Conservation (phyloP, 2,797 vertebrate genomes). For the Holocentrus rufus region DNA sequence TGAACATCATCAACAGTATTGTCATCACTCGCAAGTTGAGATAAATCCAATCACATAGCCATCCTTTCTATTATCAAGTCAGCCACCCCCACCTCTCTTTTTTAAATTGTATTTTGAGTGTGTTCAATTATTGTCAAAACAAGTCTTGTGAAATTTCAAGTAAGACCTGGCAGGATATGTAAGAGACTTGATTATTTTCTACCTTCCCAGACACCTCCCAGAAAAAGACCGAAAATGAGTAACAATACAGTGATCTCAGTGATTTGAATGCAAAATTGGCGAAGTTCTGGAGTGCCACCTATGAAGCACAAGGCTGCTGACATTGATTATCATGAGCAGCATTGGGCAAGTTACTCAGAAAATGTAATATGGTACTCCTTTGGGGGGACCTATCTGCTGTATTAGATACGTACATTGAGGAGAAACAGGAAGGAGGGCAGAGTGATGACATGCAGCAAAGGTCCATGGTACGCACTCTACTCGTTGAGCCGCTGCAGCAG, state of each 20-base stretch:
- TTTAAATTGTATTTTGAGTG: slow-evolving; percentile 55
- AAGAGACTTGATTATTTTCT: slow-evolving; percentile 53
- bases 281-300: slow-evolving; percentile 6
- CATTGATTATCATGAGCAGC: slow-evolving; percentile 11
- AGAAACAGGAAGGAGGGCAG: no score
- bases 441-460: no score
- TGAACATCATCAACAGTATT: slow-evolving; percentile 41
- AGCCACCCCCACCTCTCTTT: background rate
- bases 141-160: slow-evolving; percentile 56
- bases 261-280: slow-evolving; percentile 41
- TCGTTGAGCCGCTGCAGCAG: no score
- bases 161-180: slow-evolving; percentile 47
- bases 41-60: slow-evolving; percentile 15
- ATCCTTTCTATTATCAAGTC: slow-evolving; percentile 30
- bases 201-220: slow-evolving; percentile 43
- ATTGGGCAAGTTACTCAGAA: no score
- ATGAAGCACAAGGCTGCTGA: slow-evolving; percentile 31
- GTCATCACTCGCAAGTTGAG: slow-evolving; percentile 35
- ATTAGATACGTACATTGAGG: no score
- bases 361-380: no score
- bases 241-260: slow-evolving; percentile 32
- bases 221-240: slow-evolving; percentile 53
- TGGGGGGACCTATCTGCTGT: no score
- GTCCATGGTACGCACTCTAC: no score
- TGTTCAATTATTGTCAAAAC: slow-evolving; percentile 52